phyloP scores from a whole-genome alignment of 2,888 invertebrate genomes.

The Parthenolecanium corni region DNA sequence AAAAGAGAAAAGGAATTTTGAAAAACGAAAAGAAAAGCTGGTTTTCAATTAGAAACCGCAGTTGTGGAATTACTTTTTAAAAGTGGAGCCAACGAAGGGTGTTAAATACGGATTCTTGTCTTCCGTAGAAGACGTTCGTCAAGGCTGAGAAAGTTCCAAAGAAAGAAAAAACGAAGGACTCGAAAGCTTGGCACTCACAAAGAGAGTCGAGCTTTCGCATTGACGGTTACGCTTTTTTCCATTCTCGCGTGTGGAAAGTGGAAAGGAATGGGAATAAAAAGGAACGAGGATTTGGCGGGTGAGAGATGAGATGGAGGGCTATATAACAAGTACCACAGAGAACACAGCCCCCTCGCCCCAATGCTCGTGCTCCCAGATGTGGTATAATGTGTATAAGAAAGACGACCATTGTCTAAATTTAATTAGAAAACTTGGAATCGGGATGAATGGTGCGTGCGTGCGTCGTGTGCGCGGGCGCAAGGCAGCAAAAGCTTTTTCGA shows the following conservation, averaged over 20 bases:
- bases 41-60: conserved; percentile 26
- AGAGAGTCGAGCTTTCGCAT: neutral
- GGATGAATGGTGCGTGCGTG: too few species aligned
- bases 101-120: conserved; percentile 27
- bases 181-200: too few species aligned
- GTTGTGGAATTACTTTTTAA: conserved; percentile 14
- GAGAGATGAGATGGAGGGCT: too few species aligned
- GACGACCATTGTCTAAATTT: conserved; percentile 26
- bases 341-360: too few species aligned
- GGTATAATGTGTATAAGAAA: neutral
- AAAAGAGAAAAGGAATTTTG: too few species aligned
- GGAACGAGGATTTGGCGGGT: neutral
- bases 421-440: conserved; percentile 24
- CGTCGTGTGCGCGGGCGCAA: too few species aligned
- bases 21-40: conserved; percentile 3
- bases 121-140: conserved; percentile 1
- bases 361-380: too few species aligned
- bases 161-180: too few species aligned
- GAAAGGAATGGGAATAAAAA: neutral
- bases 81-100: conserved; percentile 20
- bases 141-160: too few species aligned
- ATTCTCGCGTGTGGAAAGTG: neutral
- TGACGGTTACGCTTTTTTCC: neutral
- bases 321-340: too few species aligned
- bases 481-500: too few species aligned